Evolutionary conservation across 2,113 vertebrate genomes (phyloP), one percentile per base, ranked within the genome.

Genomic region (Protobothrops flavoviridis): DNA sequence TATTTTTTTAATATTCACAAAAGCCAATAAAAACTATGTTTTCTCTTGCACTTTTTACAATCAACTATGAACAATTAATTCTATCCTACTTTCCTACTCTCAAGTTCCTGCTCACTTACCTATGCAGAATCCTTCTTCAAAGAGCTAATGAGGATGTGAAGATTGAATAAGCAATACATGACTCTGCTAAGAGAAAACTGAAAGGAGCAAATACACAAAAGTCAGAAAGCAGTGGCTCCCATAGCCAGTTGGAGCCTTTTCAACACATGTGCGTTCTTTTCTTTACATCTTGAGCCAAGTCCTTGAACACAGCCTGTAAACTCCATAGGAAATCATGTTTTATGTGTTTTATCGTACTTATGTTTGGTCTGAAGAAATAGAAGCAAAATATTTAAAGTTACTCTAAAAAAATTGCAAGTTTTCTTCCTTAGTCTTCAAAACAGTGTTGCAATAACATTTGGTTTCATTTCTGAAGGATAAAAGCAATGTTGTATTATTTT

Each of bases 371-470:
- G n/a, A 85, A 10, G 33, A 87, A 48, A 87, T 52, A 23, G 21
- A 87, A 90, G 0, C 1, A 85, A 45, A 43, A 39, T 88, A 17
- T 50, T 39, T 64, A 92, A 81, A 81, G 20, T 81, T 81, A 52
- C 15, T 56, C 12, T 26, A 20, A 17, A 81, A 88, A n/a, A 61
- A 21, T 39, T 50, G 43, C 33, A 69, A 91, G 92, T 21, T 85
- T 24, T 15, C 53, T 39, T 55, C 93, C 95, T 92, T 93, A 29
- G 92, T 94, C 45, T 95, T 96, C 95, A 89, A 95, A 56, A 91
- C 81, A 88, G 94, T 95, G 29, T 33, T 95, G 74, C 86, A 94
- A 91, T 95, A 91, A 96, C 94, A 94, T 94, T 91, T n/a, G 94
- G 87, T 88, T 91, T 94, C 91, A 53, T 56, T 95, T 95, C 95